Base-by-base conservation (phyloP, 2,888 invertebrate genomes). In the Ditylenchus weischeri region DNA sequence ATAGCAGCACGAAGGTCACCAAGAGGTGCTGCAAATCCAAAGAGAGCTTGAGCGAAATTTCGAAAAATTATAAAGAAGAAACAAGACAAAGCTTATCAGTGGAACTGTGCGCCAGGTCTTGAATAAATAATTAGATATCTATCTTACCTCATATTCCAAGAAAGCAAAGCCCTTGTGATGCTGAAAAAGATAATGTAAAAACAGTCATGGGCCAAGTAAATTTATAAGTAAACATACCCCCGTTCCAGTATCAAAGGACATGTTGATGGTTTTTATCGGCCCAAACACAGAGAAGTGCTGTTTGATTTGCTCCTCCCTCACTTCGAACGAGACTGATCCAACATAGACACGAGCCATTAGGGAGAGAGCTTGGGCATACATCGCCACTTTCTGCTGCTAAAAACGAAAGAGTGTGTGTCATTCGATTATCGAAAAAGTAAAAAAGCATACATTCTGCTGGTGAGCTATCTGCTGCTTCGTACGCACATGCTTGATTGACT, bases 161-260 rank as follows among this genome's bases (percentile, higher is more conserved):
- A 99, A 99, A 6, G 98, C 98, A 85, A 98, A 99, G 18, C 98
- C 98, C 86, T 98, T 98, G 87, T 99, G 98, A 84, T 98, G 96
- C 86, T 94, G 91, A 75, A 75, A 69, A 47, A 59, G 11, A n/a
- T 36, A 19, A 69, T 57, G 15, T 35, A 18, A 6, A 67, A 23
- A 50, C 62, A 43, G 43, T 13, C 5, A 13, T 7, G 2, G 6
- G 49, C 57, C 15, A 51, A 38, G 5, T 29, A 18, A 43, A 66
- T 58, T 57, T n/a, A n/a, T n/a, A n/a, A 29, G 5, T 4, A 29
- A 29, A 29, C 29, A 2, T 29, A 83, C 83, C 51, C 83, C 82
- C 7, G 96, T 96, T 63, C 94, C 90, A 0, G 95, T 92, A 87
- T 99, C 98, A 93, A 94, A 99, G 7, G 94, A 94, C 92, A 99